Evolutionary conservation across 2,888 invertebrate species (phyloP).

Genomic region (Diabrotica balteata): DNA sequence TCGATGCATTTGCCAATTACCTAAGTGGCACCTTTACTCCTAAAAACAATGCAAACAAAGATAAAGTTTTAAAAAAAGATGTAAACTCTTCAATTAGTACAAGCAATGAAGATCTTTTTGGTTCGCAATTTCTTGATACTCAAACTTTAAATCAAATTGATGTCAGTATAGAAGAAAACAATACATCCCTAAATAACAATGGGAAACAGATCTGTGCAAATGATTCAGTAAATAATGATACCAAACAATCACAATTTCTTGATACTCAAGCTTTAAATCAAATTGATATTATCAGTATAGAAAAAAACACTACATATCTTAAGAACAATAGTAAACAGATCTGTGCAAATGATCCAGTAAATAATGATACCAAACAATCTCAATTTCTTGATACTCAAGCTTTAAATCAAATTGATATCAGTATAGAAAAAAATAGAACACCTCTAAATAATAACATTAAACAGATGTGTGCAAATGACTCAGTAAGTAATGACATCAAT

Average conservation of each 20-base stretch:
- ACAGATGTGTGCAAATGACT: slow-evolving; percentile 8
- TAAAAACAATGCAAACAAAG: slow-evolving; percentile 12
- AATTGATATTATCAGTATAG: slow-evolving; percentile 39
- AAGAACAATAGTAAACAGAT: slow-evolving; percentile 2
- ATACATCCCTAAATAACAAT: background rate
- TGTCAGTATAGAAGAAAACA: slow-evolving; percentile 24
- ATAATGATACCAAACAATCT: background rate
- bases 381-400: slow-evolving; percentile 51
- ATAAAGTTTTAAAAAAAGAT: slow-evolving; percentile 13
- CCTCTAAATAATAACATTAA: background rate
- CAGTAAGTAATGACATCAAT: background rate
- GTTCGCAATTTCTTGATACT: slow-evolving; percentile 47
- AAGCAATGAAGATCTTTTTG: slow-evolving; percentile 25
- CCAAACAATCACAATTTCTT: slow-evolving; percentile 43
- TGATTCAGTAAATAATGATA: background rate
- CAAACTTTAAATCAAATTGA: slow-evolving; percentile 50
- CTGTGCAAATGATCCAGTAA: slow-evolving; percentile 5
- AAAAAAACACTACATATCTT: slow-evolving; percentile 15
- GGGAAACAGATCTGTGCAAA: slow-evolving; percentile 7
- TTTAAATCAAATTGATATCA: slow-evolving; percentile 45
- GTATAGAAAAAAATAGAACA: slow-evolving; percentile 10
- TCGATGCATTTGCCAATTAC: slow-evolving; percentile 44
- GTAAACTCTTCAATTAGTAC: background rate
- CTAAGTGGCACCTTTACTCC: slow-evolving; percentile 29
- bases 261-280: slow-evolving; percentile 48